Evolutionary conservation across 2,113 vertebrate species (phyloP), one percentile per base, ranked within the genome.

Genomic region (Arvicanthis niloticus): DNA sequence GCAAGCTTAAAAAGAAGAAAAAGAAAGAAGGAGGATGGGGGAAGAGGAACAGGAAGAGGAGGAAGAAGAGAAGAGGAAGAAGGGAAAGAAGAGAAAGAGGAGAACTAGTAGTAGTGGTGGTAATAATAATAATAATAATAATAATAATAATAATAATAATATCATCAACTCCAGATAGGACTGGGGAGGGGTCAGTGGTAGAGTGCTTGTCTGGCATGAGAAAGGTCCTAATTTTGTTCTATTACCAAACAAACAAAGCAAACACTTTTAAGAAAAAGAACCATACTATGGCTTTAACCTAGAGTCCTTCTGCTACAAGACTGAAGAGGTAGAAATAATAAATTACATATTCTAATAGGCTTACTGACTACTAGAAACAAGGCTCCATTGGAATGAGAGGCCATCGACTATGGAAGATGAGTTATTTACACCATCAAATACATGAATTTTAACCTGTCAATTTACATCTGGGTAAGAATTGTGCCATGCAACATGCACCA

Each of bases 361-460:
- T 77, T 51, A 67, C 22, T 88, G 26, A 93, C 82, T 12, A 15
- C 6, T 72, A 62, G 42, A 93, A 95, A 92, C 82, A 70, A 70
- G 24, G 62, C 45, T 84, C 70, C 51, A 78, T 19, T 60, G n/a
- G 88, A 82, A 17, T 60, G 62, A 91, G 40, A 84, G 60, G 84
- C 60, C 62, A 67, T 0, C 42, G 65, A 17, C 37, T 82, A 78
- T 93, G 93, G 56, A 58, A 89, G 22, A n/a, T 48, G 42, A 91
- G 85, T 7, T 13, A 97, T 78, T 77, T 77, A 82, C 72, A 91
- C 67, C 67, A 45, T 0, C 26, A 78, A 60, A 76, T 81, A 34
- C 22, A 88, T 26, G 81, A 51, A 97, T 29, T 80, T 88, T 70
- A 40, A 85, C 76, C 78, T 42, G 56, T n/a, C 37, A 87, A 72